Percentiles rank a stretch among this genome's conserved stretches.
These are phyloP conservation scores for Lepus europaeus DNA, from an alignment of 2,113 vertebrate genomes.

Conservation along the genomic window DNA sequence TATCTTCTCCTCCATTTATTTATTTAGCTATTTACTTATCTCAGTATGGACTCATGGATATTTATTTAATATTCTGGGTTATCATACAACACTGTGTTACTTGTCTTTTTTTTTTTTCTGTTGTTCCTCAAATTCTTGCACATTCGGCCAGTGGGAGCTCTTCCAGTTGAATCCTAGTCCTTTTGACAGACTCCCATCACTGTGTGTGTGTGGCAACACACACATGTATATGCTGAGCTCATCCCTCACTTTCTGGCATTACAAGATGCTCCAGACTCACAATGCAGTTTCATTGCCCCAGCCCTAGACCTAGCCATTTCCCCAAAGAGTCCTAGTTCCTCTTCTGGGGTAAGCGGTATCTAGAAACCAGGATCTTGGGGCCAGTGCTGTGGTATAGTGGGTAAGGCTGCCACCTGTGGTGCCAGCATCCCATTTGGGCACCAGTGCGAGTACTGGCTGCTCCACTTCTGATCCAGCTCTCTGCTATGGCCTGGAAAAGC, in stretches of 20 bases:
- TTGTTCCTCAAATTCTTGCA: neutral
- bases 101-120: neutral
- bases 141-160: neutral
- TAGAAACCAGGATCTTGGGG: slow-evolving; percentile 36
- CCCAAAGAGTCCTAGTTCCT: neutral
- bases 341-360: slow-evolving; percentile 51
- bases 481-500: too few species aligned
- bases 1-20: neutral
- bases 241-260: neutral
- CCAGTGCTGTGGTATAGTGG: too few species aligned
- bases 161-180: neutral
- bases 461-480: too few species aligned
- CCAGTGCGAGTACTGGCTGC: too few species aligned
- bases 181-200: neutral
- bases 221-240: neutral
- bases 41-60: neutral
- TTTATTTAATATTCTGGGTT: slow-evolving; percentile 22
- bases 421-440: too few species aligned
- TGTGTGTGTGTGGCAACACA: neutral
- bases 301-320: slow-evolving; percentile 35
- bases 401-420: too few species aligned
- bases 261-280: neutral
- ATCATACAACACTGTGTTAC: neutral
- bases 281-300: neutral
- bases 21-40: neutral